Evolutionary conservation across 2,113 vertebrate genomes (phyloP).

Genomic region (Lampris megalopsis): DNA sequence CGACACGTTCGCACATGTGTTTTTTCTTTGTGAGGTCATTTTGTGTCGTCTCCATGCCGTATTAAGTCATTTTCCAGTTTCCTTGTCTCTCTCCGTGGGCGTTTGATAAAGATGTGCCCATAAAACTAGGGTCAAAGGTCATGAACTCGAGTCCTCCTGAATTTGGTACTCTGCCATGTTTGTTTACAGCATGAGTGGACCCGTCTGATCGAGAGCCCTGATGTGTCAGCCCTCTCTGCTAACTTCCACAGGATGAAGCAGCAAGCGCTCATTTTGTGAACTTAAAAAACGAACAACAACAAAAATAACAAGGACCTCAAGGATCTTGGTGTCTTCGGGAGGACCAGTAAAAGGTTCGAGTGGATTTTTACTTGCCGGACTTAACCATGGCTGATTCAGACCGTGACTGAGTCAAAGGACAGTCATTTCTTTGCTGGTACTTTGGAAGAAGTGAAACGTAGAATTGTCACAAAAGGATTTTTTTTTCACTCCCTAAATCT

Average conservation of each 20-base stretch:
- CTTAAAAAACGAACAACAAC: constrained; percentile 11
- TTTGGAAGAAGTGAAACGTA: constrained; percentile 12
- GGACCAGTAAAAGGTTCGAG: constrained; percentile 30
- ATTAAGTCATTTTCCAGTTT: constrained; percentile 20
- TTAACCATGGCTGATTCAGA: constrained; percentile 68
- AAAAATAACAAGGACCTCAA: not conserved
- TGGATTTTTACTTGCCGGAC: constrained; percentile 60
- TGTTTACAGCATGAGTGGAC: constrained; percentile 18
- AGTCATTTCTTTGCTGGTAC: constrained; percentile 34
- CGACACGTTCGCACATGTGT: constrained; percentile 30
- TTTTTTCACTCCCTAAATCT: constrained; percentile 14
- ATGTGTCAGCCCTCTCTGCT: constrained; percentile 21
- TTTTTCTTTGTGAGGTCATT: constrained; percentile 1
- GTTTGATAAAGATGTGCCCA: constrained; percentile 18
- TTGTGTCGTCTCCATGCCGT: not conserved
- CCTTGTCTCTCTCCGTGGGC: constrained; percentile 1
- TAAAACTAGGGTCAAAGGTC: constrained; percentile 29
- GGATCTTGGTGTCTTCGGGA: constrained; percentile 18
- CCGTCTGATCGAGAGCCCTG: constrained; percentile 5
- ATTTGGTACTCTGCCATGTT: constrained; percentile 18
- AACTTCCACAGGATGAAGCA: constrained; percentile 28
- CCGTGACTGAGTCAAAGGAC: constrained; percentile 33
- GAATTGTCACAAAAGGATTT: constrained; percentile 23
- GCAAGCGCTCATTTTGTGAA: constrained; percentile 21
- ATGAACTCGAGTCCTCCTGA: not conserved